phyloP scores from a whole-genome alignment of 2,113 vertebrate species.

The Kobus ellipsiprymnus region DNA sequence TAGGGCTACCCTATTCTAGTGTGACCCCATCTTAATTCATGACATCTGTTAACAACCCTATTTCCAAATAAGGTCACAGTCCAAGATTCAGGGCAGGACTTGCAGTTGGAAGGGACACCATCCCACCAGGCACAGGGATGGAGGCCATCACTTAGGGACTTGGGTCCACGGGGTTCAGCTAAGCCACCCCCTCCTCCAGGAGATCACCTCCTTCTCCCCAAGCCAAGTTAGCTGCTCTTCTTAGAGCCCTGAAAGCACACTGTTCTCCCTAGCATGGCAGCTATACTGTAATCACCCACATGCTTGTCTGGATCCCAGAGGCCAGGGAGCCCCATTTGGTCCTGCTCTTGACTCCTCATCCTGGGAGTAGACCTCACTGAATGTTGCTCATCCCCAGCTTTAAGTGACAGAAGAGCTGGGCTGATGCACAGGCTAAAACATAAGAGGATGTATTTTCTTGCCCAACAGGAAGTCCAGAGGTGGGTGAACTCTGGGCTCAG shows the following conservation, averaged over 20 bases:
- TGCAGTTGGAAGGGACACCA: background rate
- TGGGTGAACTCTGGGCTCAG: rapidly evolving
- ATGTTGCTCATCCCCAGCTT: background rate
- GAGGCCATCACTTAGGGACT: background rate
- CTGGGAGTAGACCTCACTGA: background rate
- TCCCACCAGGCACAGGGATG: background rate
- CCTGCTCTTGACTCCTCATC: background rate
- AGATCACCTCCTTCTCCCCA: background rate
- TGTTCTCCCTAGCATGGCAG: rapidly evolving
- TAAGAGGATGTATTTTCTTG: background rate
- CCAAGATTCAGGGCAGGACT: background rate
- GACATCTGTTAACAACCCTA: background rate
- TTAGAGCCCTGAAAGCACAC: rapidly evolving
- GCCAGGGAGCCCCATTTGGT: background rate
- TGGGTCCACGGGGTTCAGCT: background rate
- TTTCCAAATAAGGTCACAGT: background rate
- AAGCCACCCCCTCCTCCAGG: background rate
- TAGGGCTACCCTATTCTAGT: background rate
- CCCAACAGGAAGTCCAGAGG: background rate
- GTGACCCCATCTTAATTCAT: background rate
- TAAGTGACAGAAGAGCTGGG: background rate
- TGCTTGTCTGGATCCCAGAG: background rate
- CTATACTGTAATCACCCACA: rapidly evolving
- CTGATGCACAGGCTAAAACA: background rate
- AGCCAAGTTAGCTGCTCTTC: background rate